Percentiles rank a stretch among this genome's conserved stretches.
Evolutionary conservation across 2,113 vertebrate genomes (phyloP).

Genomic region (Merops nubicus): DNA sequence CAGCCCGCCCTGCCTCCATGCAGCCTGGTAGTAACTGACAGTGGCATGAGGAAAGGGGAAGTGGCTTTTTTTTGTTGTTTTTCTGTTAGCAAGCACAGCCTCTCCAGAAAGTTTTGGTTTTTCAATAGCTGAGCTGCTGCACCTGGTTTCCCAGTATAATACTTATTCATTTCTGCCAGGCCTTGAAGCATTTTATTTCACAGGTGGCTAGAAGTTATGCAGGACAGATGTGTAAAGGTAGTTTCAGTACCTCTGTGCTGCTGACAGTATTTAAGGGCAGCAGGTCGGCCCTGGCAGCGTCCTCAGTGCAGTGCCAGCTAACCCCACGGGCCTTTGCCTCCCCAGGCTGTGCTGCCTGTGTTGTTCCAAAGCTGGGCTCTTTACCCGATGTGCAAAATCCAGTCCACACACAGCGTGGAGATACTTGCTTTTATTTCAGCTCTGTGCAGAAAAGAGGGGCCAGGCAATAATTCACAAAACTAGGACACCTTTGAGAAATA

Average conservation of each 20-base stretch:
- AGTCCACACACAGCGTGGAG: too few species aligned
- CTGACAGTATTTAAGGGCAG: too few species aligned
- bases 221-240: accelerated
- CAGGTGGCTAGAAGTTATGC: accelerated
- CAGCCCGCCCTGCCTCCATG: not conserved
- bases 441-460: too few species aligned
- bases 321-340: accelerated
- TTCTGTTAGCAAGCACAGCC: not conserved
- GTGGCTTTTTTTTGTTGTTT: not conserved
- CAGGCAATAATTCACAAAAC: too few species aligned
- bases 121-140: not conserved
- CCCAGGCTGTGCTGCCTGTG: accelerated
- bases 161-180: not conserved
- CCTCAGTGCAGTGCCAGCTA: accelerated
- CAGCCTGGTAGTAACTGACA: not conserved
- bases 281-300: not conserved
- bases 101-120: not conserved
- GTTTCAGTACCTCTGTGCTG: not conserved
- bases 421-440: too few species aligned
- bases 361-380: too few species aligned
- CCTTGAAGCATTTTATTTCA: not conserved
- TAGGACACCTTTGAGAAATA: too few species aligned
- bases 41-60: accelerated
- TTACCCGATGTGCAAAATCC: too few species aligned
- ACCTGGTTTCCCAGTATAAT: not conserved